Conservation (phyloP, 2,113 vertebrate species). For the Mandrillus leucophaeus region DNA sequence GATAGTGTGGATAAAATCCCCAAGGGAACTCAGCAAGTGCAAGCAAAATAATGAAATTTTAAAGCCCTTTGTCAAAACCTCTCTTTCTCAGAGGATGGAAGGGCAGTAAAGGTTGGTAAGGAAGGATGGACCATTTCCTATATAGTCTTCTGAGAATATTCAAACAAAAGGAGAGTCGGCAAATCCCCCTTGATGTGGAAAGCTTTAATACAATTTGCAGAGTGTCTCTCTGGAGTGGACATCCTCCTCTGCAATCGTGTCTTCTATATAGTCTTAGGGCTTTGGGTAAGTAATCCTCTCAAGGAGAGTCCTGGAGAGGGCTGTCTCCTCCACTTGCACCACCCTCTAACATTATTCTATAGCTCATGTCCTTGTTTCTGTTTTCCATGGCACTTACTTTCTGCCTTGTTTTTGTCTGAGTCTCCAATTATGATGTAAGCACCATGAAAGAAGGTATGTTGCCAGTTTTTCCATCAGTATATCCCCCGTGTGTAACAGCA, state of each 20-base stretch:
- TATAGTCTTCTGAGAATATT: background rate
- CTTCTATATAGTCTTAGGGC: background rate
- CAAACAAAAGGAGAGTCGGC: conserved; percentile 14
- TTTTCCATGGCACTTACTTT: background rate
- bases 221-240: background rate
- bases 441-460: background rate
- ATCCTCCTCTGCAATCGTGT: background rate
- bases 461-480: background rate
- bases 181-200: background rate
- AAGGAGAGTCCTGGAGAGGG: background rate
- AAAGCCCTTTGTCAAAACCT: conserved; percentile 15
- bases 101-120: background rate
- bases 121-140: background rate
- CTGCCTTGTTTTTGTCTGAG: background rate
- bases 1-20: background rate
- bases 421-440: background rate
- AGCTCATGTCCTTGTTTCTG: background rate
- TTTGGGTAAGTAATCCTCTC: background rate
- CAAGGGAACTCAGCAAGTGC: background rate
- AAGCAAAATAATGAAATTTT: background rate
- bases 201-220: background rate
- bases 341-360: background rate
- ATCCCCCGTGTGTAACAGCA: background rate
- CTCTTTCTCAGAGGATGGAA: conserved; percentile 2
- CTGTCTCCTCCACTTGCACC: background rate